Evolutionary conservation across 2,888 invertebrate species (phyloP).

Genomic region (Coenonympha arcania): DNA sequence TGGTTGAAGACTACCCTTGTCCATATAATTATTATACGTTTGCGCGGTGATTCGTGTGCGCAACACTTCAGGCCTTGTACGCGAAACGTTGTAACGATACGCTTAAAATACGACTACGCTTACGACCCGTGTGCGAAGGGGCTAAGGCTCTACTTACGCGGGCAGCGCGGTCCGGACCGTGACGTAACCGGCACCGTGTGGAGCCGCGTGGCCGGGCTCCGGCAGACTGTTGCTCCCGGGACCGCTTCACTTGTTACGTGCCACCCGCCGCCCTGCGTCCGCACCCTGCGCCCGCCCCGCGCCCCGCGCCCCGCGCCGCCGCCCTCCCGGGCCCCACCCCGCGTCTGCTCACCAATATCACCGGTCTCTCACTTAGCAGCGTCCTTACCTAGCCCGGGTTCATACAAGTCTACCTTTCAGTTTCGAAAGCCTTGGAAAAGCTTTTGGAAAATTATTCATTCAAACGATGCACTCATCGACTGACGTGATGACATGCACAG

Average conservation of each 20-base stretch:
- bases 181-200: constrained; percentile 50
- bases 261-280: constrained; percentile 60
- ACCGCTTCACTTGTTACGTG: constrained; percentile 73
- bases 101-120: too few relatives aligned
- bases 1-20: too few relatives aligned
- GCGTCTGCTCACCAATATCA: constrained; percentile 59
- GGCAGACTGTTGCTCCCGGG: constrained; percentile 75
- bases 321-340: constrained; percentile 50
- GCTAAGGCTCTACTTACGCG: constrained; percentile 64
- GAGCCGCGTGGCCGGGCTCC: constrained; percentile 71
- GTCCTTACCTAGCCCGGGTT: constrained; percentile 49
- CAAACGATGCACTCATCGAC: constrained; percentile 20
- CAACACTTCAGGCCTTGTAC: too few relatives aligned
- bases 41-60: too few relatives aligned
- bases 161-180: constrained; percentile 29
- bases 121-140: too few relatives aligned
- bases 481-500: constrained; percentile 7
- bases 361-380: constrained; percentile 63
- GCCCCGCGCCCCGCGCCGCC: constrained; percentile 38
- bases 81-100: too few relatives aligned
- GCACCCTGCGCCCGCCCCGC: constrained; percentile 24
- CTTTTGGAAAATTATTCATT: constrained; percentile 20
- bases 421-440: constrained; percentile 26
- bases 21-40: too few relatives aligned
- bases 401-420: constrained; percentile 34